Conservation (phyloP, 2,113 vertebrate genomes). For the Sinocyclocheilus rhinocerous region DNA sequence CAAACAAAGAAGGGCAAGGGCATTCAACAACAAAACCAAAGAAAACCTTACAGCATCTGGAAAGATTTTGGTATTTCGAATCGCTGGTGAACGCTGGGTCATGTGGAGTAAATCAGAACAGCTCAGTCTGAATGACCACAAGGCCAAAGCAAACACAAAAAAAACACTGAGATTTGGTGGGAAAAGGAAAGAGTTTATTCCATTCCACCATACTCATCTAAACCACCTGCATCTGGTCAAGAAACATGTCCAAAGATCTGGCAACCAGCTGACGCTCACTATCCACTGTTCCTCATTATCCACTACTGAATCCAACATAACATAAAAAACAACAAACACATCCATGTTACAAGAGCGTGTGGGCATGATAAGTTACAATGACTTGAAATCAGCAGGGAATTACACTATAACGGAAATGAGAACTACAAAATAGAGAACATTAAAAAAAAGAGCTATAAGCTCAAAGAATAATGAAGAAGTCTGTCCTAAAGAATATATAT, state of each 20-base stretch:
- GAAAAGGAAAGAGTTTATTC: not conserved
- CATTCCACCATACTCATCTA: not conserved
- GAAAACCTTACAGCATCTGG: constrained; percentile 48
- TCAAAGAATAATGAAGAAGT: not conserved
- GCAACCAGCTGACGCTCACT: not conserved
- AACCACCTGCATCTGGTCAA: constrained; percentile 33
- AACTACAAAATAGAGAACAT: not conserved
- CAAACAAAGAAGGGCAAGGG: not conserved
- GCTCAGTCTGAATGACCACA: not conserved
- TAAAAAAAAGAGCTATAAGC: not conserved
- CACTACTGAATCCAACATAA: not conserved
- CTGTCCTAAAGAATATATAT: not conserved
- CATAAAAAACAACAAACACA: not conserved
- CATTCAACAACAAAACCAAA: not conserved
- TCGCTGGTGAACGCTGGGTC: constrained; percentile 28
- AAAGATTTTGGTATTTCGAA: constrained; percentile 38
- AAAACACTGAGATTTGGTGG: not conserved
- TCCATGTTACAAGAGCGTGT: not conserved
- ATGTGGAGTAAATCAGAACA: constrained; percentile 47
- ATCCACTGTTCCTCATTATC: not conserved
- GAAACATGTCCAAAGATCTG: constrained; percentile 32
- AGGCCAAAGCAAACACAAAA: not conserved
- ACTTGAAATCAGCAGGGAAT: not conserved
- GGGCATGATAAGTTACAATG: not conserved
- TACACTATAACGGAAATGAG: not conserved